Conservation (phyloP, 2,797 vertebrate species). For the Crax fasciolata region DNA sequence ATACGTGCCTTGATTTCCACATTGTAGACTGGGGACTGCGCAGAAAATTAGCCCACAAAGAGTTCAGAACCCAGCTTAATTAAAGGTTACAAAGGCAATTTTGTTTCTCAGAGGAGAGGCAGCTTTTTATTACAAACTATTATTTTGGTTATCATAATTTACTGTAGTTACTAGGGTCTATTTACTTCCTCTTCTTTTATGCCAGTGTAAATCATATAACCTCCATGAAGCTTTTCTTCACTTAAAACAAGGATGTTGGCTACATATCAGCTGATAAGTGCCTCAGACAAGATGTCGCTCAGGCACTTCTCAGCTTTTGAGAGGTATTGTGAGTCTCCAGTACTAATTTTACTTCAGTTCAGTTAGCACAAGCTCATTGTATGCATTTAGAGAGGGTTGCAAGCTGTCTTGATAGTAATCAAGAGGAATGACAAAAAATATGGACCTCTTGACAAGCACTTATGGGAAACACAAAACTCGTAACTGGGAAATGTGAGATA, state of each 20-base stretch:
- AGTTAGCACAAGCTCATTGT: constrained; percentile 21
- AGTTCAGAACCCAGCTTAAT: background rate
- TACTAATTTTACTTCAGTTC: constrained; percentile 38
- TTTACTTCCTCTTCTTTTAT: background rate
- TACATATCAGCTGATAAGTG: background rate
- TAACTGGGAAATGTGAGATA: constrained; percentile 53
- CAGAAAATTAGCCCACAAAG: background rate
- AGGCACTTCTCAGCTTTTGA: constrained; percentile 42
- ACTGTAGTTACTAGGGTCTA: background rate
- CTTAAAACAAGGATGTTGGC: background rate
- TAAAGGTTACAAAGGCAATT: background rate
- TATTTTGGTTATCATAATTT: background rate
- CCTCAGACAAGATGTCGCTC: constrained; percentile 26
- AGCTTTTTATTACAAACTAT: background rate
- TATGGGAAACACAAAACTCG: constrained; percentile 13
- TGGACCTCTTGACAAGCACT: constrained; percentile 9
- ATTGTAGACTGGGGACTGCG: background rate
- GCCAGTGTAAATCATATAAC: background rate
- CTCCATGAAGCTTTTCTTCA: background rate
- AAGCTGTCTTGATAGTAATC: constrained; percentile 12
- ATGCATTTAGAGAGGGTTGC: background rate
- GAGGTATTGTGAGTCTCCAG: background rate
- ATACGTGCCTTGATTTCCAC: background rate
- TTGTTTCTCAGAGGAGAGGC: background rate
- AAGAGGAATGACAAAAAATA: constrained; percentile 63